Evolutionary conservation across 2,888 invertebrate genomes (phyloP), one percentile per base, ranked within the genome.

Genomic region (Hipparchia semele): DNA sequence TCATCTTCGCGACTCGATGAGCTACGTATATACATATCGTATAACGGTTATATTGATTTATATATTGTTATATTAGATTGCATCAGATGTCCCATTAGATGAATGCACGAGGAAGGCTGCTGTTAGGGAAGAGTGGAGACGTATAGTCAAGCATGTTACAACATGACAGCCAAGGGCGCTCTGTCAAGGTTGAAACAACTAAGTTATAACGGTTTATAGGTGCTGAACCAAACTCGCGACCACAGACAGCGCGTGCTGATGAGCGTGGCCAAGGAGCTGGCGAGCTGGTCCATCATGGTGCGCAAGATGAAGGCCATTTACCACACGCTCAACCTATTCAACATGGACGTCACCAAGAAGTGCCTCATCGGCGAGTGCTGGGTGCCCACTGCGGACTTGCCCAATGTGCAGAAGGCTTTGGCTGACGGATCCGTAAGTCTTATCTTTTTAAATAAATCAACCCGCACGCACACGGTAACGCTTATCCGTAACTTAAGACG

Each of bases 231-330:
- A 94, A 98, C 98, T n/a, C 96, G 97, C 86, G 98, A 99, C 89
- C 98, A 99, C 89, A 95, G 98, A 66, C 97, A 98, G 84, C 95
- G 98, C 58, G 98, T 99, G 0, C 92, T 99, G 56, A 96, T 96
- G 12, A 97, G 97, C 79, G 98, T 98, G 0, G 97, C 98, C 67
- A 98, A 98, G 86, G 98, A 98, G 85, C 94, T 99, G 77, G 96
- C 97, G 76, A 96, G 96, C 85, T 99, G 98, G 98, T 96, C 96
- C 80, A 96, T 98, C 76, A 98, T 98, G 96, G 98, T 98, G 53
- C 95, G 97, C 79, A 98, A 98, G 92, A 98, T 98, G 96, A 98
- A 98, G 90, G 98, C 98, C 70, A 98, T 98, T 86, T 98, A 98
- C 92, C 97, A 98, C 89, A 97, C 97, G 0, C 94, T 98, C 81